phyloP scores from a whole-genome alignment of 2,888 invertebrate species.

The Synergus japonicus region DNA sequence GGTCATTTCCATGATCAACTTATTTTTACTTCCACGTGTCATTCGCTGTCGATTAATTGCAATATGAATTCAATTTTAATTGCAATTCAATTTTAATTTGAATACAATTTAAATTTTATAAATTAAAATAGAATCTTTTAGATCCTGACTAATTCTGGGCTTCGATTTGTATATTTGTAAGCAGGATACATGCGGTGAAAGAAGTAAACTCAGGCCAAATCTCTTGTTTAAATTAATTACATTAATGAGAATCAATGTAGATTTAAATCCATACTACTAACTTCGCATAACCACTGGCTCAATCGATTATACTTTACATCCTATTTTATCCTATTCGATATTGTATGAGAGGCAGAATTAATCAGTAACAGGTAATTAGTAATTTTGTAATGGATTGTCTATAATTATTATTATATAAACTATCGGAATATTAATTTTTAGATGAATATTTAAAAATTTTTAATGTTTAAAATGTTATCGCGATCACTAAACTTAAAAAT shows the following conservation, averaged over 20 bases:
- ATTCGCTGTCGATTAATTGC: not conserved
- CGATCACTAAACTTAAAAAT: not conserved
- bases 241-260: conserved; percentile 19
- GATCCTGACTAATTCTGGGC: not conserved
- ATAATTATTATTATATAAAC: not conserved
- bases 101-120: too few relatives aligned
- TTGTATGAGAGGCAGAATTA: not conserved
- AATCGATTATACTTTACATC: conserved; percentile 15
- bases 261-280: conserved; percentile 31
- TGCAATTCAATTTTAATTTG: too few relatives aligned
- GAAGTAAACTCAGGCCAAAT: conserved; percentile 19
- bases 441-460: not conserved
- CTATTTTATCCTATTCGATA: not conserved
- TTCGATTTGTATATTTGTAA: not conserved
- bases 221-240: conserved; percentile 33
- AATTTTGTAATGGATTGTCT: not conserved
- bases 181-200: conserved; percentile 20
- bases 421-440: not conserved
- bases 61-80: not conserved
- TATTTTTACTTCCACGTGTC: not conserved
- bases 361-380: not conserved
- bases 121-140: not conserved
- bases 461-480: not conserved
- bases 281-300: conserved; percentile 10
- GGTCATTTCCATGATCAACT: not conserved